A percentile compares a stretch with the other conserved stretches of the same genome.
Conservation (phyloP, 2,113 vertebrate species). For the Taurulus bubalis region DNA sequence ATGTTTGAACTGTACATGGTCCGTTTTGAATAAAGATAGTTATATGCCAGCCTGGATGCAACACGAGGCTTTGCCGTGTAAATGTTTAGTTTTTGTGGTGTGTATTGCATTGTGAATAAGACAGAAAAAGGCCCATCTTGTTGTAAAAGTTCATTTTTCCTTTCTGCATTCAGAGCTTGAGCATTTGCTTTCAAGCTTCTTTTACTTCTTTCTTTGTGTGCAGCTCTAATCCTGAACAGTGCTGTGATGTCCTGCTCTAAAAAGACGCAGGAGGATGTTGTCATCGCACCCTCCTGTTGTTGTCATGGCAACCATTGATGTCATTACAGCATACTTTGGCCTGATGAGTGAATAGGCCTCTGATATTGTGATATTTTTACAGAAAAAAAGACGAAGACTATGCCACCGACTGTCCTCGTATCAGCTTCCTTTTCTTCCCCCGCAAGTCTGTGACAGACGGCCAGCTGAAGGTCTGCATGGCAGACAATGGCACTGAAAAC, state of each 20-base stretch:
- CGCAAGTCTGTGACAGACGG: conserved; percentile 52
- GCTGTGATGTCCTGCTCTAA: conserved; percentile 64
- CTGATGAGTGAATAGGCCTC: conserved; percentile 60
- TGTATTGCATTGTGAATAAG: neutral
- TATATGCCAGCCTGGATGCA: conserved; percentile 2
- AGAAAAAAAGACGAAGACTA: conserved; percentile 28
- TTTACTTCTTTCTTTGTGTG: neutral
- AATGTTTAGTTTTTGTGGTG: neutral
- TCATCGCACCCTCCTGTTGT: conserved; percentile 73
- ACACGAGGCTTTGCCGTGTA: neutral
- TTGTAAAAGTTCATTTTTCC: neutral
- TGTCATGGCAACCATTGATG: conserved; percentile 80
- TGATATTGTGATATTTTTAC: conserved; percentile 63
- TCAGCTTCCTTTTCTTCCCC: conserved; percentile 28
- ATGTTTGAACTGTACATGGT: no score
- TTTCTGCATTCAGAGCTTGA: neutral
- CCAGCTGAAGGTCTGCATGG: conserved; percentile 52
- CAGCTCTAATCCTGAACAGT: conserved; percentile 49
- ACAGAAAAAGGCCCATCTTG: conserved; percentile 12
- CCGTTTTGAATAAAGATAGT: no score
- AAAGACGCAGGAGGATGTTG: conserved; percentile 73
- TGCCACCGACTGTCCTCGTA: conserved; percentile 23
- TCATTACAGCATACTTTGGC: conserved; percentile 74
- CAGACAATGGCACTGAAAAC: conserved; percentile 35
- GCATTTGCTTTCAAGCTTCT: neutral